phyloP scores from a whole-genome alignment of 2,113 vertebrate species.

The Nothoprocta pentlandii region DNA sequence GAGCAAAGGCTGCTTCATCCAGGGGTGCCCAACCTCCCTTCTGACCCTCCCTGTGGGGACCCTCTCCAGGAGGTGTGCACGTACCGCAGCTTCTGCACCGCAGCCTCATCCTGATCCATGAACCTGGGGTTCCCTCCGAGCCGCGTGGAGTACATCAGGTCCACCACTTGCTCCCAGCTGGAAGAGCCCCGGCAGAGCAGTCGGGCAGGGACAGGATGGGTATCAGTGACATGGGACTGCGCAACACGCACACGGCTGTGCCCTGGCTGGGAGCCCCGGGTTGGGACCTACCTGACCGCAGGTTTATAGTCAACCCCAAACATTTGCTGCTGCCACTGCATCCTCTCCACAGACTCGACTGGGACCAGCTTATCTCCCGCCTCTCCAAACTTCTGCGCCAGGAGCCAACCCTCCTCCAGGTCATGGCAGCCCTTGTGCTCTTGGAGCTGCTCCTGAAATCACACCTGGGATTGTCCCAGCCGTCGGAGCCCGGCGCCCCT shows the following conservation, averaged over 20 bases:
- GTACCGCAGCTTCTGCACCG: conserved; percentile 90
- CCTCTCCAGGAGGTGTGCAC: background rate
- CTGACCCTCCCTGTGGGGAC: background rate
- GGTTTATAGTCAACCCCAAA: conserved; percentile 91
- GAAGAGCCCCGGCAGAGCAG: background rate
- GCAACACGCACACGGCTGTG: background rate
- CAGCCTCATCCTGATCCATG: conserved; percentile 79
- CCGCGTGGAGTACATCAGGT: conserved; percentile 85
- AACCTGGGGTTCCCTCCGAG: conserved; percentile 85
- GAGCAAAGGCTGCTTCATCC: background rate
- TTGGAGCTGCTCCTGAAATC: conserved; percentile 89
- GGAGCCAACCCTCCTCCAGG: conserved; percentile 90
- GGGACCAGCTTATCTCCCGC: conserved; percentile 91
- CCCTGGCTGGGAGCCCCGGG: background rate
- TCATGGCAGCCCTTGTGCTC: conserved; percentile 80
- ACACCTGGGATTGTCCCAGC: background rate
- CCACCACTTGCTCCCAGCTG: conserved; percentile 96
- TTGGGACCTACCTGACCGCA: conserved; percentile 77
- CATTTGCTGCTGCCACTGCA: conserved; percentile 87
- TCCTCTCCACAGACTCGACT: conserved; percentile 86
- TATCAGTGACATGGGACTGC: rapidly evolving
- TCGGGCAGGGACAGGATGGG: background rate
- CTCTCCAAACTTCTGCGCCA: conserved; percentile 89
- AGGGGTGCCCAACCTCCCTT: background rate
- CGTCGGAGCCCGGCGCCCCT: background rate